phyloP scores from a whole-genome alignment of 1,140 invertebrate species.

The Cotesia glomerata region DNA sequence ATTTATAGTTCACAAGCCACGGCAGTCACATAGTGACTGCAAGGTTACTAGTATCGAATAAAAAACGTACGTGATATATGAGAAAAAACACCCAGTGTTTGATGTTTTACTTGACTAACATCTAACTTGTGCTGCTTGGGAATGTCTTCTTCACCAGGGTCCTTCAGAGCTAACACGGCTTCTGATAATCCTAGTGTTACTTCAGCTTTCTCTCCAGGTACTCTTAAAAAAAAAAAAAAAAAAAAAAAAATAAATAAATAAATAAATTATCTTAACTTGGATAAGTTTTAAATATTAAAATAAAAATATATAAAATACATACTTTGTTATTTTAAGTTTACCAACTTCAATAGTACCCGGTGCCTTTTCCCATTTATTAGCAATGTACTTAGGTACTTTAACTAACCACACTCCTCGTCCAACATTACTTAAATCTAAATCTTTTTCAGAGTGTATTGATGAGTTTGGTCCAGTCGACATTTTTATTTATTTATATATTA shows the following conservation, averaged over 20 bases:
- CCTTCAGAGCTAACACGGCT: constrained; percentile 74
- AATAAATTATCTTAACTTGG: not conserved
- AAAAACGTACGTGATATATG: constrained; percentile 75
- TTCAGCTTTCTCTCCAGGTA: constrained; percentile 72
- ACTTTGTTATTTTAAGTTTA: constrained; percentile 79
- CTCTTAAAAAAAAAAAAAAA: constrained; percentile 45
- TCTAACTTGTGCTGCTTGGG: constrained; percentile 90
- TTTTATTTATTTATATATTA: constrained; percentile 28
- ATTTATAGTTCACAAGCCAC: too few species aligned
- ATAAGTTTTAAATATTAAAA: not conserved
- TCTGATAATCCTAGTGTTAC: constrained; percentile 75
- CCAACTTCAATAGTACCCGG: constrained; percentile 78
- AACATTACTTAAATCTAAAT: constrained; percentile 88
- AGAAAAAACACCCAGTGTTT: constrained; percentile 89
- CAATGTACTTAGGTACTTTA: constrained; percentile 96
- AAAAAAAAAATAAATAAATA: constrained; percentile 16
- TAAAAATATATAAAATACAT: constrained; percentile 43
- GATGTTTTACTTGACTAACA: constrained; percentile 85
- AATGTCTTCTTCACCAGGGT: constrained; percentile 74
- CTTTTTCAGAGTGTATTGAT: constrained; percentile 70
- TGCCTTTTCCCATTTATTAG: constrained; percentile 88
- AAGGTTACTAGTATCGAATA: too few species aligned
- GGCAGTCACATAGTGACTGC: too few species aligned
- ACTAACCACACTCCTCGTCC: constrained; percentile 92
- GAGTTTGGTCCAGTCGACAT: constrained; percentile 1